Conservation (phyloP, 2,888 invertebrate species). For the Cenopis cana region DNA sequence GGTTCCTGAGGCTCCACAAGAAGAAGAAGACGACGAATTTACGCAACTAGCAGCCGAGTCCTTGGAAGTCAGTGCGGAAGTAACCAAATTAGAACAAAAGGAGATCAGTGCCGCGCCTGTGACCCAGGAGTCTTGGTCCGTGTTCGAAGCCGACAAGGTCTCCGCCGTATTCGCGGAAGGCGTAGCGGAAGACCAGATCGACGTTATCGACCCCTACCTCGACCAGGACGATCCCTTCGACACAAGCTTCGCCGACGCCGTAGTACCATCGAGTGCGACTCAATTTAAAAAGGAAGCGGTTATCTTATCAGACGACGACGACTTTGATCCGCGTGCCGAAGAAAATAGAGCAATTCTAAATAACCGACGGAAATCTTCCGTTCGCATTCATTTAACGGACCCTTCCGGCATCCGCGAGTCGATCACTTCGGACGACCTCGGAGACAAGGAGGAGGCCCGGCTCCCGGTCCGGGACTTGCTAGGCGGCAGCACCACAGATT, state of each 20-base stretch:
- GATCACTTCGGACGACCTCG: conserved; percentile 81
- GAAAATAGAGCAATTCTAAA: conserved; percentile 76
- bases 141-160: conserved; percentile 85
- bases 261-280: conserved; percentile 80
- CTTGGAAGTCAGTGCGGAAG: conserved; percentile 84
- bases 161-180: conserved; percentile 77
- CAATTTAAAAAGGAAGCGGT: conserved; percentile 73
- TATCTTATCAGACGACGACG: conserved; percentile 80
- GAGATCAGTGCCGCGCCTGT: conserved; percentile 75
- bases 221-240: conserved; percentile 93
- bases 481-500: conserved; percentile 91
- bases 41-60: conserved; percentile 92
- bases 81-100: conserved; percentile 73
- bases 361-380: conserved; percentile 79
- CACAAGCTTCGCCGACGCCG: conserved; percentile 92
- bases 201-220: conserved; percentile 76
- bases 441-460: conserved; percentile 69
- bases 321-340: conserved; percentile 88
- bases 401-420: conserved; percentile 86
- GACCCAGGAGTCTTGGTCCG: conserved; percentile 86
- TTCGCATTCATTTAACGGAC: conserved; percentile 87
- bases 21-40: conserved; percentile 91
- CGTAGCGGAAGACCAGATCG: conserved; percentile 78
- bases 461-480: conserved; percentile 87
- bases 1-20: conserved; percentile 55